Base-by-base conservation (phyloP, 2,797 vertebrate species). In the Eptatretus atami region DNA sequence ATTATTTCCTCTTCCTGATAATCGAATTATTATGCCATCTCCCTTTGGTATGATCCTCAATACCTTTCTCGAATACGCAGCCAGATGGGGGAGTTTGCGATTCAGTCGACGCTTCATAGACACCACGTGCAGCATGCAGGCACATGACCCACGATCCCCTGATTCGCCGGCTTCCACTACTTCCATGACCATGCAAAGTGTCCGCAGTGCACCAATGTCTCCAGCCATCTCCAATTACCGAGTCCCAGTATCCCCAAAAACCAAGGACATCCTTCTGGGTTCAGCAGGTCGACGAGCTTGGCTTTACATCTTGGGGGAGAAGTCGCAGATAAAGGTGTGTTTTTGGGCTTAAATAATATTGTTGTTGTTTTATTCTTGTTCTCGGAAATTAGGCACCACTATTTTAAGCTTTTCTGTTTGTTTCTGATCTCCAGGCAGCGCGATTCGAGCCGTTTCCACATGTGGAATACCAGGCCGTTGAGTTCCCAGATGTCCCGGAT, bases 381-480 rank as follows among this genome's bases (percentile, higher is more conserved):
- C 31, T 44, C 3, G 31, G 31, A 44, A 44, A 44, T 44, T 44
- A 44, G 31, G 31, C 4, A 44, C 31, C 31, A 44, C 31, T 44
- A 44, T 44, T 44, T 4, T 5, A 44, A 44, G 31, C 63, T 68
- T 69, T 66, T 68, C 54, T 64, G 67, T 31, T 63, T 68, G 53
- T 69, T 67, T 63, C 75, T 74, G 64, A 53, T 71, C 57, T 66
- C 52, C 74, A 98, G 92, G 85, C 81, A 65, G 82, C 94, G 69
- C 83, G 84, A 72, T 73, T 87, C 69, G 87, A 98, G 75, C 80
- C 84, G 64, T 77, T 84, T 68, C 72, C 95, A 73, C 93, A 88
- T 75, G 93, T 84, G 76, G 88, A 95, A 70, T 81, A 93, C 76
- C 83, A 95, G 69, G 84, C 87, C 13, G 83, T 98, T 71, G 92